phyloP scores from a whole-genome alignment of 92 coral and sea anemone species.

The Palythoa grandis region DNA sequence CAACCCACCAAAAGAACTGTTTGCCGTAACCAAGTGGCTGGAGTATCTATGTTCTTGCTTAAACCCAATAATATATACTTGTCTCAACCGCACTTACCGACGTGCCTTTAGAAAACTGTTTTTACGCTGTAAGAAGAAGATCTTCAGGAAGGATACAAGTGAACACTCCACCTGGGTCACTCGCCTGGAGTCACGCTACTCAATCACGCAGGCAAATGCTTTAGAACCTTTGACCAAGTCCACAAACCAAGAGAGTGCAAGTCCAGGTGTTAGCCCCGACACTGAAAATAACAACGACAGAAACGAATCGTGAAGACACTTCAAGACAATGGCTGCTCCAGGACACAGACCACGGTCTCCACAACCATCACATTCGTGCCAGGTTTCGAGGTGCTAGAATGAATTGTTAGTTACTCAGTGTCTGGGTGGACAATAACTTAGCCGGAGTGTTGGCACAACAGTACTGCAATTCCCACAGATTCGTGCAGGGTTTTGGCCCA shows the following conservation, averaged over 20 bases:
- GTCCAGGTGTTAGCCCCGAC: not conserved
- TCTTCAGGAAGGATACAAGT: slow-evolving; percentile 55
- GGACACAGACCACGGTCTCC: too few relatives aligned
- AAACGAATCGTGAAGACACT: not conserved
- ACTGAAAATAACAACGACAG: slow-evolving; percentile 3
- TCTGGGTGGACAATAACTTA: too few relatives aligned
- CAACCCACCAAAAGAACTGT: slow-evolving; percentile 41
- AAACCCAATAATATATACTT: slow-evolving; percentile 94
- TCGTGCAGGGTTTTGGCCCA: too few relatives aligned
- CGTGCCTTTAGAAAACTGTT: slow-evolving; percentile 82
- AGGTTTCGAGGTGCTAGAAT: too few relatives aligned
- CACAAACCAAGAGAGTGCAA: not conserved
- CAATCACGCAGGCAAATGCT: slow-evolving; percentile 53
- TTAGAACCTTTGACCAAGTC: slow-evolving; percentile 32
- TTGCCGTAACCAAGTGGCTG: slow-evolving; percentile 77
- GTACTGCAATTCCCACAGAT: too few relatives aligned
- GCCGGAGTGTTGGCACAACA: too few relatives aligned
- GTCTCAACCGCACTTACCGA: slow-evolving; percentile 93
- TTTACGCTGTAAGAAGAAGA: slow-evolving; percentile 73
- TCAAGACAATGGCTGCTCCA: too few relatives aligned
- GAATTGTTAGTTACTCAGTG: too few relatives aligned
- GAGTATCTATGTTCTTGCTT: slow-evolving; percentile 87
- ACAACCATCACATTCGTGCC: too few relatives aligned
- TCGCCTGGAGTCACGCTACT: slow-evolving; percentile 57
- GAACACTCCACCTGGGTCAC: slow-evolving; percentile 63